phyloP scores from a whole-genome alignment of 2,113 vertebrate genomes.

The Sula dactylatra region DNA sequence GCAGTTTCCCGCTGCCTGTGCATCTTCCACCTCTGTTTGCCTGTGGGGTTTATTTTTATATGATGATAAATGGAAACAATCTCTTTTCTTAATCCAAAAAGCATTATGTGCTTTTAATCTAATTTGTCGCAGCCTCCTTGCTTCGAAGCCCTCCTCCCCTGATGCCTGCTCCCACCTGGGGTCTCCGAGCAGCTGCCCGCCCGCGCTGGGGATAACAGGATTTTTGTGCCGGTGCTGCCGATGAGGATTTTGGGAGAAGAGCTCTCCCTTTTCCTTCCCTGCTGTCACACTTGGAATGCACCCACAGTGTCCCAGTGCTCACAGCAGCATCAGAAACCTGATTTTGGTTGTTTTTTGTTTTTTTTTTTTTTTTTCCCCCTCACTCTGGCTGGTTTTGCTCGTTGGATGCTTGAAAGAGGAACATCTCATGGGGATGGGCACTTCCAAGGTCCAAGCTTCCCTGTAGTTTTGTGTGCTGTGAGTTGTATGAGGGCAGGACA shows the following conservation, averaged over 20 bases:
- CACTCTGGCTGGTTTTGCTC: neutral
- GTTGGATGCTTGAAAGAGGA: neutral
- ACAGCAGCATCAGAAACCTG: neutral
- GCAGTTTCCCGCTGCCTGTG: neutral
- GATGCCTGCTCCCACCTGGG: neutral
- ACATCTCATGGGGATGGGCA: neutral
- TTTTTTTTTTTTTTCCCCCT: rapidly evolving
- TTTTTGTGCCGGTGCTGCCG: rapidly evolving
- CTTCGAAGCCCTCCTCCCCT: neutral
- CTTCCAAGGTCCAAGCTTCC: rapidly evolving
- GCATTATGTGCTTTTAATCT: conserved; percentile 20
- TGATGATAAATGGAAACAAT: conserved; percentile 21
- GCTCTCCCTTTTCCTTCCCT: neutral
- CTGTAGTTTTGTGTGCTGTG: neutral
- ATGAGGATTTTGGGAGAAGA: neutral
- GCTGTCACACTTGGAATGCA: neutral
- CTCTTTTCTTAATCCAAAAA: conserved; percentile 30
- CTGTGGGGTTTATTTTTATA: neutral
- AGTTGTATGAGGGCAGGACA: rapidly evolving
- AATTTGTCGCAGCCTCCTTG: rapidly evolving
- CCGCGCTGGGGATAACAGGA: neutral
- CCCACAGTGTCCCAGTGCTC: neutral
- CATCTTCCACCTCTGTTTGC: neutral
- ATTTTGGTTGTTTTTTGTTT: rapidly evolving
- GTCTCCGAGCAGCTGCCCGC: neutral